Evolutionary conservation across 2,113 vertebrate genomes (phyloP).

Genomic region (Macrotus californicus): DNA sequence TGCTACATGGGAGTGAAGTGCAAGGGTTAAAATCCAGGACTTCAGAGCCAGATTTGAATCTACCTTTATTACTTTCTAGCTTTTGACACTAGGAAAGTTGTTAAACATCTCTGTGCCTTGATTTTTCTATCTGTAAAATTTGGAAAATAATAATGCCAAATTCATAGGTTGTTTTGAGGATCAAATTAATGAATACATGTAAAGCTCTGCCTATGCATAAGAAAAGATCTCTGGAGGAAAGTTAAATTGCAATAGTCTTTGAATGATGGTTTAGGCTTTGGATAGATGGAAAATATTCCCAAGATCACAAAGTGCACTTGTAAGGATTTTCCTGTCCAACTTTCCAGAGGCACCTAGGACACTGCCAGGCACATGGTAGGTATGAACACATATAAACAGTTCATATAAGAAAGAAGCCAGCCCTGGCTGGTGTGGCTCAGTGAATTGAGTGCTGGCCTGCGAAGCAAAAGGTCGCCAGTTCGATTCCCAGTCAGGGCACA

Average conservation of each 20-base stretch:
- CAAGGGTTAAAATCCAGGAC: not conserved
- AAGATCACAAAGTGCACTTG: not conserved
- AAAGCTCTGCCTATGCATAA: not conserved
- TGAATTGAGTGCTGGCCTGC: no score
- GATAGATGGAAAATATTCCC: not conserved
- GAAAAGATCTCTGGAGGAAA: not conserved
- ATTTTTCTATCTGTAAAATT: not conserved
- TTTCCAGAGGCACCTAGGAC: not conserved
- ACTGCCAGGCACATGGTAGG: not conserved
- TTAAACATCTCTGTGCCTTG: not conserved
- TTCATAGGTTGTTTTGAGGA: not conserved
- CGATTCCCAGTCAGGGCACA: no score
- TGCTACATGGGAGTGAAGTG: not conserved
- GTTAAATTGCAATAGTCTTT: not conserved
- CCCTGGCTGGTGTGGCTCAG: no score
- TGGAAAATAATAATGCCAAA: not conserved
- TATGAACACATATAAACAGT: not conserved
- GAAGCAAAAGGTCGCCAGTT: no score
- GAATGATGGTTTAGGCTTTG: not conserved
- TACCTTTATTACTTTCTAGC: not conserved
- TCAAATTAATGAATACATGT: not conserved
- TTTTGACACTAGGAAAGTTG: not conserved
- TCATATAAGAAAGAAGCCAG: not conserved
- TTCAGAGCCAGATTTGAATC: not conserved
- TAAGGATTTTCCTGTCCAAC: not conserved